Conservation (phyloP, 2,797 vertebrate species). For the Etheostoma perlongum region DNA sequence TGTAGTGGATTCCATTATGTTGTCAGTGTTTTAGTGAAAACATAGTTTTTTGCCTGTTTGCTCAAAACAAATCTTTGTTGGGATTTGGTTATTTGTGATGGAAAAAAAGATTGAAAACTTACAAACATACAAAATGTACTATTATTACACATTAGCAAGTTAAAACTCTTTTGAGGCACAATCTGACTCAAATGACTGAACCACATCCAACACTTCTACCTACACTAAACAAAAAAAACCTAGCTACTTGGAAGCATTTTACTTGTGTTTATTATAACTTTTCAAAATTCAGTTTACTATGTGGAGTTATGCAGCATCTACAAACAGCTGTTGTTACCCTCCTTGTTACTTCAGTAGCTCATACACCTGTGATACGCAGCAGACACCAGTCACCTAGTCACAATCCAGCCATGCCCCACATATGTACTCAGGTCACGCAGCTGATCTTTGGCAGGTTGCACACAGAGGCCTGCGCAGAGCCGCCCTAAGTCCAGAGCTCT, state of each 20-base stretch:
- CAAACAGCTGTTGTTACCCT: constrained; percentile 9
- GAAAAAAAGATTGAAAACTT: neutral
- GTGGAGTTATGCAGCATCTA: constrained; percentile 24
- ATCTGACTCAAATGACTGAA: neutral
- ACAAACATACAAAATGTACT: neutral
- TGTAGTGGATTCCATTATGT: constrained; percentile 20
- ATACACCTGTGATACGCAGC: constrained; percentile 5
- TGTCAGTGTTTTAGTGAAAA: constrained; percentile 19
- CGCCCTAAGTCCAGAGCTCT: constrained; percentile 49
- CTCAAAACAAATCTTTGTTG: neutral
- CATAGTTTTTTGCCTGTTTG: neutral
- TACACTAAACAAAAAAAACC: neutral
- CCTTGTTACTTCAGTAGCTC: constrained; percentile 5
- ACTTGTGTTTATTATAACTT: neutral
- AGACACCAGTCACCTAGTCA: constrained; percentile 23
- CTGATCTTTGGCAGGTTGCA: constrained; percentile 64
- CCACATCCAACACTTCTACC: neutral
- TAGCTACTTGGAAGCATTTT: neutral
- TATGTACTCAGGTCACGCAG: constrained; percentile 51
- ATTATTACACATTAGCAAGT: neutral
- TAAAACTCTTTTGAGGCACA: neutral
- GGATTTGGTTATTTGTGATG: neutral
- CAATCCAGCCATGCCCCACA: neutral
- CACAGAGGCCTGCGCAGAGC: constrained; percentile 26
- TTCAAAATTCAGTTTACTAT: neutral